Conservation (phyloP, 1,140 invertebrate species). For the Drosophila simulans region DNA sequence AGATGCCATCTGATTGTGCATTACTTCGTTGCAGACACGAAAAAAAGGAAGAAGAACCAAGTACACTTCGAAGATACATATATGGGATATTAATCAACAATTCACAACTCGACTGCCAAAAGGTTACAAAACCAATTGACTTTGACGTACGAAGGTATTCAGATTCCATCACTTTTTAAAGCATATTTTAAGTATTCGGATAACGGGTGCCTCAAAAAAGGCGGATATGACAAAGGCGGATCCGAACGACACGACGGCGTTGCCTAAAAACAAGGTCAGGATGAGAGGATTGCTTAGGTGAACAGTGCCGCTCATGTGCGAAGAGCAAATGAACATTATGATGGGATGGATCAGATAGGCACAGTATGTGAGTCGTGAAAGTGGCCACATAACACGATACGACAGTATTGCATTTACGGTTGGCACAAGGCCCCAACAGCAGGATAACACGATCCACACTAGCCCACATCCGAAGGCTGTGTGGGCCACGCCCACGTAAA, state of each 20-base stretch:
- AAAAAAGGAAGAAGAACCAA: slow-evolving; percentile 28
- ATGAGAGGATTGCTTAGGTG: slow-evolving; percentile 90
- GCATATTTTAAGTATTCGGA: slow-evolving; percentile 90
- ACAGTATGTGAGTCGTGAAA: slow-evolving; percentile 95
- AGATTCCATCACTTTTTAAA: slow-evolving; percentile 70
- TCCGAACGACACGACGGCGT: slow-evolving; percentile 90
- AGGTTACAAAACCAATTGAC: slow-evolving; percentile 19
- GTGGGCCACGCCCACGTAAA: slow-evolving; percentile 88
- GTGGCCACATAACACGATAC: slow-evolving; percentile 91
- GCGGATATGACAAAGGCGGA: slow-evolving; percentile 91
- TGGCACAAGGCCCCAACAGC: slow-evolving; percentile 90
- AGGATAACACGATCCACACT: slow-evolving; percentile 93
- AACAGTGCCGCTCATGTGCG: slow-evolving; percentile 90
- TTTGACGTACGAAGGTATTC: background rate
- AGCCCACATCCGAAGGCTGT: slow-evolving; percentile 91
- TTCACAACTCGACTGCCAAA: slow-evolving; percentile 16
- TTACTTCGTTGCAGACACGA: background rate
- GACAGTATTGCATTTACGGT: slow-evolving; percentile 91
- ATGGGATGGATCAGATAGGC: slow-evolving; percentile 95
- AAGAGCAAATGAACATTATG: slow-evolving; percentile 91
- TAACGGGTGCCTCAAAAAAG: slow-evolving; percentile 91
- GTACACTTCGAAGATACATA: slow-evolving; percentile 6
- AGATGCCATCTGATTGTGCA: background rate
- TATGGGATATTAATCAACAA: slow-evolving; percentile 14
- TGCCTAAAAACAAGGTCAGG: slow-evolving; percentile 91